phyloP scores from a whole-genome alignment of 2,888 invertebrate genomes.

The Cryptocephalus moraei region DNA sequence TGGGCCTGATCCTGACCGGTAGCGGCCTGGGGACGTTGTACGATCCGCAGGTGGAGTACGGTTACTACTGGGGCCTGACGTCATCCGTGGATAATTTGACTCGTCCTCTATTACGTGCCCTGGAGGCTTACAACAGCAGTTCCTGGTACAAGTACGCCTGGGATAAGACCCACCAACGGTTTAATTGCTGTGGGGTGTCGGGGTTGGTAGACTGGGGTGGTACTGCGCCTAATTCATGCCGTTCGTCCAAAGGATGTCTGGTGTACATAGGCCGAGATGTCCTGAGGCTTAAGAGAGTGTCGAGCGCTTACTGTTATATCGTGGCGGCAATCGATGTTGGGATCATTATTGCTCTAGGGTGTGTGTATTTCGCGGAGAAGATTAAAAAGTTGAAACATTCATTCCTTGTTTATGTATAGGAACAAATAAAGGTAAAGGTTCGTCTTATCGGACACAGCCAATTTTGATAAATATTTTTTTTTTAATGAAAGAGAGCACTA shows the following conservation, averaged over 20 bases:
- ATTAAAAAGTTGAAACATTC: not conserved
- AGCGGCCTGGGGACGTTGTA: not conserved
- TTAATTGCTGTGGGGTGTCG: constrained; percentile 12
- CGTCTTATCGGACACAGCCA: no score
- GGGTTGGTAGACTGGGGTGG: constrained; percentile 8
- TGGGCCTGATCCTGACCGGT: not conserved
- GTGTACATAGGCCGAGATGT: constrained; percentile 10
- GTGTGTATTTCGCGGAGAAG: not conserved
- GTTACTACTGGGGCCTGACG: no score
- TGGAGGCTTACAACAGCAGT: not conserved
- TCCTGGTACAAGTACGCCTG: constrained; percentile 5
- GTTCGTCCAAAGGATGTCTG: constrained; percentile 12
- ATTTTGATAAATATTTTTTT: no score
- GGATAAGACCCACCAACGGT: constrained; percentile 10
- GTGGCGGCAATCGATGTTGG: constrained; percentile 7
- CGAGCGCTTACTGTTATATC: constrained; percentile 13
- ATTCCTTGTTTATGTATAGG: no score
- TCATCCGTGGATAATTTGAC: no score
- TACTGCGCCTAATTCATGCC: constrained; percentile 11
- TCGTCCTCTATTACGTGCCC: no score
- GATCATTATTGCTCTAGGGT: not conserved
- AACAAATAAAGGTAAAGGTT: no score
- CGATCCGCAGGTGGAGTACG: no score
- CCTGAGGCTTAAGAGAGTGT: constrained; percentile 10
- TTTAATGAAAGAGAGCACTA: no score